These are phyloP conservation scores for Pseudopipra pipra DNA, from an alignment of 2,113 vertebrate genomes.

Conservation along the genomic window DNA sequence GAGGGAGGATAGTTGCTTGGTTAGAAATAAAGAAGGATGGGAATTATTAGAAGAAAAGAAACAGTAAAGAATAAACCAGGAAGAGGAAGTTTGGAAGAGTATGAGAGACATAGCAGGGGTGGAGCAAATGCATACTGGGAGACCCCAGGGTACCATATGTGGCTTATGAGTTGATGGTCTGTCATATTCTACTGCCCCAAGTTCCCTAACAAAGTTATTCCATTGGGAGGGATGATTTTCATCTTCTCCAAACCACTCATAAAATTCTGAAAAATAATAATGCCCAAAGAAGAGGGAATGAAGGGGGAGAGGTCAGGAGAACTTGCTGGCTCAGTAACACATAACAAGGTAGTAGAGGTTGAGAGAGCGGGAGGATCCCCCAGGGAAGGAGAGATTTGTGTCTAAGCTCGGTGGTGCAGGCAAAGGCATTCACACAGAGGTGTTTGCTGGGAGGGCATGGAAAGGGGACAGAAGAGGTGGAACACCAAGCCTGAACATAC, in stretches of 20 bases:
- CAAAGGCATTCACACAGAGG: not conserved
- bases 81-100: not conserved
- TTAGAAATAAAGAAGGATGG: not conserved
- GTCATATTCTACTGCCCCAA: not conserved
- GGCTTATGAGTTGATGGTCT: not conserved
- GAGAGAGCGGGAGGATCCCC: not conserved
- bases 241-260: not conserved
- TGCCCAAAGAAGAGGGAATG: not conserved
- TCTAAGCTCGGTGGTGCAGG: not conserved
- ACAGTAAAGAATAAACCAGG: not conserved
- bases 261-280: not conserved
- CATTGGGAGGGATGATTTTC: not conserved
- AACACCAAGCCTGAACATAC: not conserved
- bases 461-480: not conserved
- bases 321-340: not conserved
- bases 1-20: not conserved
- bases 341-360: not conserved
- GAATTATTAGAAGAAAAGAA: not conserved
- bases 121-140: not conserved
- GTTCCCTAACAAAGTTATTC: not conserved
- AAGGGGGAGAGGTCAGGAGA: not conserved
- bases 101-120: not conserved
- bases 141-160: not conserved
- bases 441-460: fast-evolving
- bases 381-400: not conserved